phyloP scores from a whole-genome alignment of 2,113 vertebrate species.

The Sceloporus undulatus region DNA sequence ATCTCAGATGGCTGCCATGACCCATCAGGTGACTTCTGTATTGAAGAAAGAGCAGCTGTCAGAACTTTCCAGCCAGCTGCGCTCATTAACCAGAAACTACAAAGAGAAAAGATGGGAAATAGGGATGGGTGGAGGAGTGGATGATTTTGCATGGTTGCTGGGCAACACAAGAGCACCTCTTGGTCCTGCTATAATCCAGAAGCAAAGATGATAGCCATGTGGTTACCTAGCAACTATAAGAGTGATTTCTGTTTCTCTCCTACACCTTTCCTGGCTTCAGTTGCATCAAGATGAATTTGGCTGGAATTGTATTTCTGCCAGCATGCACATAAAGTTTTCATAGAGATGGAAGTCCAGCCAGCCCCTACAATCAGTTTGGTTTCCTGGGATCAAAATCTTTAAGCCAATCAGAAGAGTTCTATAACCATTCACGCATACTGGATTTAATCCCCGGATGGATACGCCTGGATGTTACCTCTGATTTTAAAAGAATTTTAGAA shows the following conservation, averaged over 20 bases:
- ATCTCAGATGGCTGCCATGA: too few species aligned
- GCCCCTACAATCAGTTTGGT: background rate
- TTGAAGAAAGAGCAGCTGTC: background rate
- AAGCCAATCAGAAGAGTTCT: too few species aligned
- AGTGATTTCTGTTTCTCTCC: background rate
- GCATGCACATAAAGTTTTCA: too few species aligned
- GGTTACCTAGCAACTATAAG: background rate
- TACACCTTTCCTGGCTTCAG: background rate
- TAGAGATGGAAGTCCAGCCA: too few species aligned
- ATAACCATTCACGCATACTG: too few species aligned
- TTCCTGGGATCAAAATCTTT: background rate
- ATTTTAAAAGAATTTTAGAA: background rate
- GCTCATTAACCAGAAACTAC: slow-evolving; percentile 1
- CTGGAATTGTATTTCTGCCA: background rate
- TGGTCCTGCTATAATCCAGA: background rate
- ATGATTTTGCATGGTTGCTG: background rate
- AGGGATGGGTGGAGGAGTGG: background rate
- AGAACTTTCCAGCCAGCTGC: background rate
- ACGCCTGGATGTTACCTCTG: background rate
- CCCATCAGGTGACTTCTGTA: background rate
- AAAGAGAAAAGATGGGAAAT: background rate
- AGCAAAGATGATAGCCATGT: background rate
- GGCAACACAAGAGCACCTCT: background rate
- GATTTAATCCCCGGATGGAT: background rate
- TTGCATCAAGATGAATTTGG: background rate